Percentiles rank a stretch among this genome's conserved stretches.
These are phyloP conservation scores for Trachythela sp. DNA, from an alignment of 64 coral and sea anemone species.

Conservation along the genomic window DNA sequence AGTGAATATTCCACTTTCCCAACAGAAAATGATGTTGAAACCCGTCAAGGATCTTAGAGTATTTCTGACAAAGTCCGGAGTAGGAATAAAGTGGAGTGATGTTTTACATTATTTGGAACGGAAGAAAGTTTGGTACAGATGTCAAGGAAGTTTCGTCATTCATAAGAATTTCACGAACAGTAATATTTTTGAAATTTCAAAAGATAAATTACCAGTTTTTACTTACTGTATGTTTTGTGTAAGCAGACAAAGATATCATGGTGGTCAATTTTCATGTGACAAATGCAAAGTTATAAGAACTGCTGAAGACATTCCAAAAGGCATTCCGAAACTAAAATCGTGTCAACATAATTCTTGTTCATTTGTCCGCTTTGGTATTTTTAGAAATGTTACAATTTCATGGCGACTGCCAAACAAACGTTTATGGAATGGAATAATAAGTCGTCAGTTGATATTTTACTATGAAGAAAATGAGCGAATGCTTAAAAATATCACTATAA, in stretches of 20 bases:
- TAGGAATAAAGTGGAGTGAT: background rate
- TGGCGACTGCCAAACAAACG: background rate
- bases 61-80: background rate
- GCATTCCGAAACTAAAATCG: background rate
- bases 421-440: background rate
- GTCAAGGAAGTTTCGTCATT: background rate
- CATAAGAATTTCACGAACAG: background rate
- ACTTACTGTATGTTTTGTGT: background rate
- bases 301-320: background rate
- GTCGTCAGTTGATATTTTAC: background rate
- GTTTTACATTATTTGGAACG: background rate
- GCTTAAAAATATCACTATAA: background rate
- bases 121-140: background rate
- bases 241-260: background rate
- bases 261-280: background rate
- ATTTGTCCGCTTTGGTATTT: background rate
- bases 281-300: background rate
- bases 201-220: background rate
- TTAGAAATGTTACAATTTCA: background rate
- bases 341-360: background rate
- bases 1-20: background rate
- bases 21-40: background rate
- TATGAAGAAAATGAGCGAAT: background rate
- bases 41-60: background rate
- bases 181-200: background rate